Evolutionary conservation across 2,113 vertebrate species (phyloP).

Genomic region (Phasianus colchicus): DNA sequence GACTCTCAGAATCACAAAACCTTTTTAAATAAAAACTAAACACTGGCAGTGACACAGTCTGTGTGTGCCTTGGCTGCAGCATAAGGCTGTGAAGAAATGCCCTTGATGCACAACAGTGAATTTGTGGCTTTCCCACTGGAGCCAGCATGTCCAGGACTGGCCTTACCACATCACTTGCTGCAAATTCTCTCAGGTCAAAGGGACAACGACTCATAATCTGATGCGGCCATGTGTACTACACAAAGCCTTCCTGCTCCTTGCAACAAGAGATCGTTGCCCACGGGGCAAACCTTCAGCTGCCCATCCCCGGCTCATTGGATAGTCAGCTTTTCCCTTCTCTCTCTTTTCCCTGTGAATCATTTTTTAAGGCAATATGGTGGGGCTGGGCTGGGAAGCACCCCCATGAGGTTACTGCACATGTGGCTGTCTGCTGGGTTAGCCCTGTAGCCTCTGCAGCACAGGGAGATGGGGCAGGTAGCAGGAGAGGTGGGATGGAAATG

Average conservation of each 20-base stretch:
- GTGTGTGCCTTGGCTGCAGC: background rate
- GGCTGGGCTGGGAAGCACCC: fast-evolving
- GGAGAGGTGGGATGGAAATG: background rate
- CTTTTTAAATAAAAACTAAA: background rate
- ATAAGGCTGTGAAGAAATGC: background rate
- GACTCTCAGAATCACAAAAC: background rate
- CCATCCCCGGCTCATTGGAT: background rate
- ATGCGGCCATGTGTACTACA: background rate
- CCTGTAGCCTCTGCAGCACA: background rate
- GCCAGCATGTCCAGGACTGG: background rate
- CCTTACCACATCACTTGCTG: background rate
- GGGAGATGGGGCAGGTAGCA: background rate
- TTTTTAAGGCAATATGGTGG: background rate
- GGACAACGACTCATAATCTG: background rate
- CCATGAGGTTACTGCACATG: background rate
- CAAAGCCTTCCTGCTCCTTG: background rate
- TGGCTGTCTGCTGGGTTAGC: background rate
- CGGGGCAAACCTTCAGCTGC: background rate
- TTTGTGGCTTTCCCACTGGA: background rate
- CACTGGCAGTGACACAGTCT: background rate
- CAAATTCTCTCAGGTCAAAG: background rate
- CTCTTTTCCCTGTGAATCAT: background rate
- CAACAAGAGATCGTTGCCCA: background rate
- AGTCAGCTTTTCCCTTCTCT: background rate
- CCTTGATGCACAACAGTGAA: background rate